Evolutionary conservation across 2,888 invertebrate species (phyloP).

Genomic region (Pristionchus arcanus): DNA sequence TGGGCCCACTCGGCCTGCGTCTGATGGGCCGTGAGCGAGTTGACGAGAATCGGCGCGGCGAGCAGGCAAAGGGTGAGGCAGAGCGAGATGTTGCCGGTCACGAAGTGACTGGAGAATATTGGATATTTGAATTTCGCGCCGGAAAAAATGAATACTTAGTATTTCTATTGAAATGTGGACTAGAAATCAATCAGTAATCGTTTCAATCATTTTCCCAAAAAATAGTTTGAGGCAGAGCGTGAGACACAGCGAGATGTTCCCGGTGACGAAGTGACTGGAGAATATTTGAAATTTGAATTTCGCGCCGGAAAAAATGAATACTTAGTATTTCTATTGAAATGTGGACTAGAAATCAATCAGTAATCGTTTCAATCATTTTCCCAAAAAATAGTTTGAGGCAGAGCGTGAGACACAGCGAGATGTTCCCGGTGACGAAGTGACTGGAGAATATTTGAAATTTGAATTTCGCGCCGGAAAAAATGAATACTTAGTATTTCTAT

Average conservation of each 20-base stretch:
- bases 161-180: neutral
- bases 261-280: conserved; percentile 77
- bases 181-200: neutral
- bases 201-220: neutral
- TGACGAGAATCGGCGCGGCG: conserved; percentile 69
- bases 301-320: neutral
- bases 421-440: conserved; percentile 79
- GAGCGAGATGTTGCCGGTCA: conserved; percentile 78
- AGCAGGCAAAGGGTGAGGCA: conserved; percentile 75
- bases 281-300: neutral
- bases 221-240: conserved; percentile 73
- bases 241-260: conserved; percentile 76
- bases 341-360: neutral
- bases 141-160: neutral
- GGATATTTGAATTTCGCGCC: neutral
- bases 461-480: neutral
- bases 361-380: neutral
- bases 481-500: neutral
- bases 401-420: conserved; percentile 75
- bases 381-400: conserved; percentile 65
- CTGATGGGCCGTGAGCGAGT: conserved; percentile 68
- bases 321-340: neutral
- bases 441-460: conserved; percentile 53
- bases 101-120: conserved; percentile 70
- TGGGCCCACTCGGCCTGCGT: conserved; percentile 73